A percentile compares a stretch with the other conserved stretches of the same genome.
Conservation (phyloP, 2,888 invertebrate genomes). For the Athalia circularis region DNA sequence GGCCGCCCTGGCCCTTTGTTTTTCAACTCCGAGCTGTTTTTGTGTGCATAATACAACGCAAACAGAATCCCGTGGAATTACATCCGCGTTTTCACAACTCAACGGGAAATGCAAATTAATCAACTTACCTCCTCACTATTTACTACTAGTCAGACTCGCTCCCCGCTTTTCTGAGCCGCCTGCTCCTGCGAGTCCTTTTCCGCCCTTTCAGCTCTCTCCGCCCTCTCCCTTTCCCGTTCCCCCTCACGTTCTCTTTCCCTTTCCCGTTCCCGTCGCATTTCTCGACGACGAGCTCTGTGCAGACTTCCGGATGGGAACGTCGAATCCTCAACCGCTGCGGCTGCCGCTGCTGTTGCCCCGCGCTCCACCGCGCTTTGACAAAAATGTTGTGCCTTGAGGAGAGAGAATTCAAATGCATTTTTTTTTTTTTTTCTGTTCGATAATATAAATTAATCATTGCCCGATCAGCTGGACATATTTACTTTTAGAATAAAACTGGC, state of each 20-base stretch:
- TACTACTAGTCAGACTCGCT: slow-evolving; percentile 71
- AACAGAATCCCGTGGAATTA: too few species aligned
- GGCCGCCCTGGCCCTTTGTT: too few species aligned
- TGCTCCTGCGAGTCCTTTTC: slow-evolving; percentile 45
- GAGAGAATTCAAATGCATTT: slow-evolving; percentile 33
- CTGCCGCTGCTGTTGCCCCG: slow-evolving; percentile 66
- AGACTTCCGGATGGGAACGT: slow-evolving; percentile 67
- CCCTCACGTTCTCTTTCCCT: slow-evolving; percentile 62
- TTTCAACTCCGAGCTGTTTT: too few species aligned
- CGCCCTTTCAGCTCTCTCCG: slow-evolving; percentile 51
- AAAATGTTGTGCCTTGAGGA: slow-evolving; percentile 42
- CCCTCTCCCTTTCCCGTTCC: slow-evolving; percentile 53
- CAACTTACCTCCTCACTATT: slow-evolving; percentile 66
- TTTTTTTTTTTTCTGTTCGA: neutral
- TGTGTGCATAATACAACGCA: too few species aligned
- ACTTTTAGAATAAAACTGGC: slow-evolving; percentile 68
- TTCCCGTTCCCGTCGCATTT: slow-evolving; percentile 62
- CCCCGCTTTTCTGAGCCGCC: slow-evolving; percentile 55
- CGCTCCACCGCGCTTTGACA: slow-evolving; percentile 65
- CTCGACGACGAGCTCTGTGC: slow-evolving; percentile 64
- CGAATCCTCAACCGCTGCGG: slow-evolving; percentile 67
- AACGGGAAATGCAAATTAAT: neutral
- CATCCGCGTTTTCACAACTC: neutral
- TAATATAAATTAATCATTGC: neutral
- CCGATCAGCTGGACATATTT: slow-evolving; percentile 45